phyloP scores from a whole-genome alignment of 1,140 invertebrate species.

The Brachionus sp. region DNA sequence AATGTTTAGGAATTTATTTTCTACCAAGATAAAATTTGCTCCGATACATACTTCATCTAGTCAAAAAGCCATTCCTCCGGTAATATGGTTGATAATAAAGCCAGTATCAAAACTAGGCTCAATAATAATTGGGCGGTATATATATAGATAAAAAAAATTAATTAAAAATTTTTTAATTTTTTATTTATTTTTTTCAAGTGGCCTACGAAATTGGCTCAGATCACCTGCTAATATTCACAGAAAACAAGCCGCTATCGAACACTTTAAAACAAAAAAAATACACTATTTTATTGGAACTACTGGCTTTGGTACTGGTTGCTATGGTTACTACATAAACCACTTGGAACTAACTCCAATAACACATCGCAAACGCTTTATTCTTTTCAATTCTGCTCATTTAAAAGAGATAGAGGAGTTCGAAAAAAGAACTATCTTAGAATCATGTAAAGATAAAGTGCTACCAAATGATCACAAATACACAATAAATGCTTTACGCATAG shows the following conservation, averaged over 20 bases:
- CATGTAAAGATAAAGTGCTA: slow-evolving; percentile 51
- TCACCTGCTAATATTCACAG: neutral
- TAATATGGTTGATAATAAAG: slow-evolving; percentile 2
- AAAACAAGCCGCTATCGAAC: neutral
- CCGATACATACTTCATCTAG: neutral
- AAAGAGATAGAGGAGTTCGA: slow-evolving; percentile 56
- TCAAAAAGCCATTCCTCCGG: neutral
- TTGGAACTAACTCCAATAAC: slow-evolving; percentile 63
- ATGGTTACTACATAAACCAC: slow-evolving; percentile 61
- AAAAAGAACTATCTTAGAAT: slow-evolving; percentile 48
- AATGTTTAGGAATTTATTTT: neutral
- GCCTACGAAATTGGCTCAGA: neutral
- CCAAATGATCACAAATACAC: slow-evolving; percentile 50
- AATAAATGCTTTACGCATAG: slow-evolving; percentile 46
- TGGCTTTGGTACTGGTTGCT: neutral
- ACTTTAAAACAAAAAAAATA: neutral
- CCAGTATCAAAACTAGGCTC: slow-evolving; percentile 16
- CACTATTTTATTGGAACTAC: neutral
- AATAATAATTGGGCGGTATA: slow-evolving; percentile 8
- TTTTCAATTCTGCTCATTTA: slow-evolving; percentile 61
- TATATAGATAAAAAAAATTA: neutral
- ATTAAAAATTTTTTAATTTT: neutral
- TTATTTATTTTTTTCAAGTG: neutral
- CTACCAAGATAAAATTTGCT: neutral
- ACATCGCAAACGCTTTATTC: slow-evolving; percentile 62